phyloP scores from a whole-genome alignment of 64 coral and sea anemone genomes.

The Montipora efflorescens region DNA sequence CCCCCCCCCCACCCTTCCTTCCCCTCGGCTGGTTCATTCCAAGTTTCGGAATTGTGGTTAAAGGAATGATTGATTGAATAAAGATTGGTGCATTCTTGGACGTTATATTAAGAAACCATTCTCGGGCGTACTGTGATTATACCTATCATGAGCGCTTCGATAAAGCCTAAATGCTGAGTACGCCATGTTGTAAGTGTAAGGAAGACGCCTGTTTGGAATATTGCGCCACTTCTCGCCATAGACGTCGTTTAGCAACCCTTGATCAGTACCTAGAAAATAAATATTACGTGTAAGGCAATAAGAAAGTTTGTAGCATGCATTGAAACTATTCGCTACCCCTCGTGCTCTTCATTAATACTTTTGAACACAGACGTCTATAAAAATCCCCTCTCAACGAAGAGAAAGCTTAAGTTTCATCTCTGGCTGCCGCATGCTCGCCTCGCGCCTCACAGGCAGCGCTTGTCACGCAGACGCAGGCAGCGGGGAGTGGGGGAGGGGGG shows the following conservation, averaged over 20 bases:
- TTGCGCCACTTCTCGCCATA: neutral
- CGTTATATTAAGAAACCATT: neutral
- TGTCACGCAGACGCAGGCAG: too few species aligned
- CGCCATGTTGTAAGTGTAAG: slow-evolving; percentile 5
- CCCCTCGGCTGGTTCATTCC: too few species aligned
- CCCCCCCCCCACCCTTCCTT: too few species aligned
- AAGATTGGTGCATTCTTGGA: neutral
- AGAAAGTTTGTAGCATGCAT: neutral
- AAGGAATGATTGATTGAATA: neutral
- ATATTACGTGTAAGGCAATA: neutral
- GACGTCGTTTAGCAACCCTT: neutral
- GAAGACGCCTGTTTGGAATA: neutral
- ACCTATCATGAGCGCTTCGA: neutral
- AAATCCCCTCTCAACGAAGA: too few species aligned
- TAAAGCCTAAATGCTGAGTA: neutral
- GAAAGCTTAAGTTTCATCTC: too few species aligned
- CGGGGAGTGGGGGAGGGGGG: too few species aligned
- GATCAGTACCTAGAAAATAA: neutral
- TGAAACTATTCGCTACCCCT: neutral
- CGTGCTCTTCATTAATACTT: neutral
- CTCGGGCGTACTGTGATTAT: neutral
- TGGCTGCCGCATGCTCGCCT: too few species aligned
- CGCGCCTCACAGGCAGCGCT: too few species aligned
- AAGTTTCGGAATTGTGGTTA: too few species aligned
- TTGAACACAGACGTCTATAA: too few species aligned